A percentile compares a stretch with the other conserved stretches of the same genome.
Conservation (phyloP, 1,140 invertebrate genomes). For the Hirudo medicinalis region DNA sequence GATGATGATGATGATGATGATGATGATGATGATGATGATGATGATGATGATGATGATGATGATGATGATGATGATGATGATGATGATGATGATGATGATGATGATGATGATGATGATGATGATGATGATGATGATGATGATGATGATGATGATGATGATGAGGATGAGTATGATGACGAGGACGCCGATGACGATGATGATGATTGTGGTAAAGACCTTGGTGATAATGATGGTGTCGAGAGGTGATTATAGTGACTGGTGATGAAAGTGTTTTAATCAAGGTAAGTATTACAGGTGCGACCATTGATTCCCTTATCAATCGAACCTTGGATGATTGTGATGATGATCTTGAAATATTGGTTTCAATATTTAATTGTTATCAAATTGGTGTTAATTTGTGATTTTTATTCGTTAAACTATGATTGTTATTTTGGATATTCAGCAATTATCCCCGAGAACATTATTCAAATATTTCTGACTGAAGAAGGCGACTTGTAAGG, state of each 20-base stretch:
- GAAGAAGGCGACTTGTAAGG: neutral
- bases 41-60: constrained; percentile 14
- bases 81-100: constrained; percentile 9
- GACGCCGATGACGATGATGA: neutral
- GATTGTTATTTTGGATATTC: too few relatives aligned
- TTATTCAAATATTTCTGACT: too few relatives aligned
- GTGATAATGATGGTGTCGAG: neutral
- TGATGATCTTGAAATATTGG: too few relatives aligned
- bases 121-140: constrained; percentile 17
- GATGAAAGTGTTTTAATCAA: too few relatives aligned
- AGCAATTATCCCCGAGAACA: too few relatives aligned
- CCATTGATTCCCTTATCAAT: too few relatives aligned
- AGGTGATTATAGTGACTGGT: constrained; percentile 17
- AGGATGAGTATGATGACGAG: neutral
- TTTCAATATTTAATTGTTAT: too few relatives aligned
- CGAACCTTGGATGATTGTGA: too few relatives aligned
- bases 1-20: constrained; percentile 17
- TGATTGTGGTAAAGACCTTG: too few relatives aligned
- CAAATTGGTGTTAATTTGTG: too few relatives aligned
- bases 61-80: constrained; percentile 11
- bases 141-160: constrained; percentile 16
- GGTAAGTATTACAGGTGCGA: too few relatives aligned
- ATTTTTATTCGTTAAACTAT: too few relatives aligned
- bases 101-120: constrained; percentile 15
- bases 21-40: neutral